Base-by-base conservation (phyloP, 2,888 invertebrate species). In the Lasioglossum oenotherae region DNA sequence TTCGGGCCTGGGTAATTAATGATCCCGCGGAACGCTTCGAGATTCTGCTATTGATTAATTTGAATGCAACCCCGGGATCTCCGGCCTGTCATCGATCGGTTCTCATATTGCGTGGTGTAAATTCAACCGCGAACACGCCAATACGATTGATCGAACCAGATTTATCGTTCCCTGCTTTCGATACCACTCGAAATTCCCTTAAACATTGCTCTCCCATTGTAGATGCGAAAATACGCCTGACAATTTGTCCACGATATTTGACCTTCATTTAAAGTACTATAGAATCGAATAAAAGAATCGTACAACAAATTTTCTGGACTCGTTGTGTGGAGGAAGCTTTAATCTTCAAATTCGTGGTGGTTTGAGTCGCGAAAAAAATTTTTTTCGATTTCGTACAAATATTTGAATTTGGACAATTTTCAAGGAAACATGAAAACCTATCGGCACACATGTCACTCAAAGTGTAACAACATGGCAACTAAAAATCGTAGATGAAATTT, bases 31-130 rank as follows among this genome's bases (percentile, higher is more conserved):
- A 73, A 46, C 31, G 79, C 27, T 64, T 60, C 41, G 31, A 57
- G 57, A 44, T 72, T 78, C 46, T 46, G 35, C 46, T 46, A 46
- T 69, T 77, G 27, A 67, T 77, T 77, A 77, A 67, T 77, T 77
- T 67, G 23, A 31, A 77, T n/a, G 67, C 4, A 38, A 69, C 35
- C 41, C 69, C 23, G 41, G 35, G 69, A 69, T 69, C 69, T 41
- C 38, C 3, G 35, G 64, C 31, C n/a, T n/a, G 69, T n/a, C 60
- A 38, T 57, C 75, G 38, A 69, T 69, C 69, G n/a, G 35, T 23
- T n/a, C 38, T 69, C 69, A 41, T 69, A 69, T 69, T n/a, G 35
- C 38, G 38, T 12, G 41, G 69, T 19, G 46, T 35, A 57, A 14
- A 53, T 69, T 49, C 31, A 5, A 31, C 46, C 67, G 19, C 46